Base-by-base conservation (phyloP, 1,140 invertebrate species). In the Tetraneura akinire region DNA sequence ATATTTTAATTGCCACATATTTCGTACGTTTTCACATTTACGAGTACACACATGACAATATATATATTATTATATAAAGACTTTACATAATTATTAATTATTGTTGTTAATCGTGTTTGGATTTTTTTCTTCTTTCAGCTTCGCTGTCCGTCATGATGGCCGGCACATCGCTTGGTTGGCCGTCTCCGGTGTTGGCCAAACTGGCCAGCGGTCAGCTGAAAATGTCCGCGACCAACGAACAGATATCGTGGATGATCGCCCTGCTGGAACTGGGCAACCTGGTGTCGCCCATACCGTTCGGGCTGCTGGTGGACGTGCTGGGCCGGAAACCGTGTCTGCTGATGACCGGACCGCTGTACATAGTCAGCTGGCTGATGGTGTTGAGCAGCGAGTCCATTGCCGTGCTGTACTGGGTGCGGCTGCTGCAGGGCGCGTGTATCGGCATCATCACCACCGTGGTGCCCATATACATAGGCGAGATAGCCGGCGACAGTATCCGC, bases 401-500 rank as follows among this genome's bases (percentile, higher is more conserved):
- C 86, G 84, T 92, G 18, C 91, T 92, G n/a, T 84, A 82, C 70
- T 66, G 83, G 18, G 83, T 82, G n/a, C 64, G 82, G 74, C 49
- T 83, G 32, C 64, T 84, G n/a, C 80, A 82, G 84, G 94, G 94
- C 32, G 84, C 94, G 14, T 90, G 89, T 8, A 88, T 92, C 9
- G 92, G 93, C 1, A 89, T 93, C 82, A 87, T 91, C 0, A 94
- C 93, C 85, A 92, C 93, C 0, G 89, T 91, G 14, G 88, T 91
- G 3, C 94, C 94, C 0, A 92, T 96, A 88, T 96, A 96, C 85
- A 89, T 94, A 80, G 93, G 93, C 37, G 94, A 96, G 87, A 94
- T 95, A 53, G 91, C 83, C 16, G 81, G 81, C 3, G 80, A 81
- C 26, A 29, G 81, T 18, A 86, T 83, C 3, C 74, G 84, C 14